Base-by-base conservation (phyloP, 2,113 vertebrate genomes). In the Larimichthys polyactis region DNA sequence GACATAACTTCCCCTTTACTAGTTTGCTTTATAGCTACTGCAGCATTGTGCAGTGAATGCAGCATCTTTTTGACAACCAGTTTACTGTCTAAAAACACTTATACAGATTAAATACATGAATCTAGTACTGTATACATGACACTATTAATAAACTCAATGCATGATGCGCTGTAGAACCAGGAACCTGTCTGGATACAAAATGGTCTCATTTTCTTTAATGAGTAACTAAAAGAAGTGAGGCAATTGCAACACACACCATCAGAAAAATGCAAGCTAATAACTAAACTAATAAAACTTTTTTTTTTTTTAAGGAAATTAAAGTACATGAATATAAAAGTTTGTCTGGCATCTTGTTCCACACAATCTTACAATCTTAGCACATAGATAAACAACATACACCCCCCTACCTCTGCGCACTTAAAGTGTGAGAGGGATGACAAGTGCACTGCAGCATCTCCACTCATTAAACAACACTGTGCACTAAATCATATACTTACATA, bases 401-500 rank as follows among this genome's bases (percentile, higher is more conserved):
- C 11, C 24, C 44, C 20, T 71, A 8, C 36, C 7, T 8, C 36
- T 40, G 36, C 0, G 36, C 36, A 40, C 36, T 40, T 40, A 48
- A 62, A 70, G 19, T 72, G 55, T 32, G 9, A 8, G 5, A 55
- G 49, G 36, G 67, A 57, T 66, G 69, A 81, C 91, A 90, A 81
- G 85, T 87, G 86, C 81, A 75, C 60, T 0, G 0, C 48, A 71
- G 68, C 80, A 81, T 62, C 66, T 57, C 11, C 19, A 5, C 11
- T 5, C 0, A 3, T 3, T 0, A 22, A 57, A 19, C 29, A 0
- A 16, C 7, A 1, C 52, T 27, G 4, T 0, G 4, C 8, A 54
- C 19, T 12, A 27, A 65, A 16, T 0, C 2, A 1, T 1, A 78
- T 88, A 94, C 94, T 94, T 46, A 94, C 93, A 92, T 60, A 57